Base-by-base conservation (phyloP, 1,140 invertebrate species). In the Polyergus mexicanus region DNA sequence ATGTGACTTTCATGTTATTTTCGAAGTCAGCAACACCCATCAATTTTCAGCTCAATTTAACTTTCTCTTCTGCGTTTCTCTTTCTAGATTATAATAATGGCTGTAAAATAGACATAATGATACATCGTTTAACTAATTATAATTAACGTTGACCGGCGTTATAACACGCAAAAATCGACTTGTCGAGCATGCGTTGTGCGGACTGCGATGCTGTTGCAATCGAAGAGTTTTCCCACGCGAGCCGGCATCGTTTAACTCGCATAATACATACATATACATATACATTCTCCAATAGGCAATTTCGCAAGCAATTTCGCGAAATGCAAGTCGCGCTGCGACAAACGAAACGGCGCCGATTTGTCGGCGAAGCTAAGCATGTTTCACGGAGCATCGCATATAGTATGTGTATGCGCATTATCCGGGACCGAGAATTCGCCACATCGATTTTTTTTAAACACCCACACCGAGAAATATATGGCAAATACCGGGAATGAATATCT, bases 361-460 rank as follows among this genome's bases (percentile, higher is more conserved):
- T 47, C 25, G 25, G 32, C 13, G 32, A 56, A 28, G 13, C 19
- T 22, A 13, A 56, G 25, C 2, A 16, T 13, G 28, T 74, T 60
- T 25, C 16, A n/a, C 4, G 41, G 38, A 81, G 83, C 71, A 86
- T 2, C 41, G 66, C 38, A 71, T 86, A 76, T 4, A 47, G 16
- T 84, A 77, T 85, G 71, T 69, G 75, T 58, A 75, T 44, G 16
- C 10, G 71, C 51, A 32, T 60, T 16, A 44, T 51, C 47, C 44
- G 16, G 16, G 0, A 51, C 47, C 19, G 47, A 51, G 8, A 74
- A 63, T 38, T 11, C 16, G 47, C 16, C 28, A 75, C 62, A 80
- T 89, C 54, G 88, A 89, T 86, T 86, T 35, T 86, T 35, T 28
- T 51, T 2, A 75, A 75, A 75, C 69, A 32, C 32, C 54, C 10